Conservation (phyloP, 2,113 vertebrate species). For the Pao palembangensis region DNA sequence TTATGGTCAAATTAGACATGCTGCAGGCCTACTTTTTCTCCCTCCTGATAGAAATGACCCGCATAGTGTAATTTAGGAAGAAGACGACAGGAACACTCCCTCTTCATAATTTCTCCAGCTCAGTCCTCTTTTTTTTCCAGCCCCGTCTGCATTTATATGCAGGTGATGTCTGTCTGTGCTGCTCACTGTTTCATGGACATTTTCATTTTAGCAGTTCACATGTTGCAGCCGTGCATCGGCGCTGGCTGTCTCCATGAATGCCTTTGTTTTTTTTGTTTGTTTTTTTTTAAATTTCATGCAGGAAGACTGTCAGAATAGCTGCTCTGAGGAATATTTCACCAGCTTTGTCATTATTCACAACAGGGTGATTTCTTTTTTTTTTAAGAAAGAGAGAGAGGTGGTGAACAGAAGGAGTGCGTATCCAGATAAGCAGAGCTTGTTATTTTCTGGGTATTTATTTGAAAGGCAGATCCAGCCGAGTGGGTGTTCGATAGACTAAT, state of each 20-base stretch:
- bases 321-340: constrained; percentile 21
- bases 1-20: constrained; percentile 60
- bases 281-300: constrained; percentile 10
- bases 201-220: constrained; percentile 22
- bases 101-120: constrained; percentile 30
- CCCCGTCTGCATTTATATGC: constrained; percentile 10
- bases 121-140: constrained; percentile 40
- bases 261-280: neutral
- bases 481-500: constrained; percentile 47
- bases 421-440: constrained; percentile 27
- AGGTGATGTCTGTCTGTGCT: constrained; percentile 10
- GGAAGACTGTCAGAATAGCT: constrained; percentile 20
- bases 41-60: constrained; percentile 56
- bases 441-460: constrained; percentile 41
- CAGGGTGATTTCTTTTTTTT: constrained; percentile 3
- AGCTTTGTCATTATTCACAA: constrained; percentile 25
- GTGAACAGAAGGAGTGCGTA: constrained; percentile 35
- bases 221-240: constrained; percentile 6
- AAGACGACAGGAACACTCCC: constrained; percentile 44
- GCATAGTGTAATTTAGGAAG: constrained; percentile 61
- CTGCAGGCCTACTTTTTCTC: constrained; percentile 35
- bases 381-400: constrained; percentile 17
- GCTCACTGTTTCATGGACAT: constrained; percentile 20
- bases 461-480: constrained; percentile 37
- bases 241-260: constrained; percentile 11